Conservation (phyloP, 2,797 vertebrate species). For the Lutjanus campechanus region DNA sequence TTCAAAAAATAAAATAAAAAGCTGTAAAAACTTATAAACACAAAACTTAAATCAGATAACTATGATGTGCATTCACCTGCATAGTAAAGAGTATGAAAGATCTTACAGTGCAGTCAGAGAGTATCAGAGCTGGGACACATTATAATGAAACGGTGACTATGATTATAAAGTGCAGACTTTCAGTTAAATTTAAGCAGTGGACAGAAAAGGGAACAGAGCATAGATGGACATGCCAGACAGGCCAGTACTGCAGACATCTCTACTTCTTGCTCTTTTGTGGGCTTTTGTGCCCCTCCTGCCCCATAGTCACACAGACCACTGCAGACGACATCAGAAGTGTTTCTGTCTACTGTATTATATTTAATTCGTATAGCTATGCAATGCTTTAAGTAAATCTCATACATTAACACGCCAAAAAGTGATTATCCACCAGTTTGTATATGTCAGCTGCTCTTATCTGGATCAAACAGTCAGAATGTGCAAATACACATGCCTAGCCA, state of each 20-base stretch:
- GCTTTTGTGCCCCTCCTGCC: neutral
- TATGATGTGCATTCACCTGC: neutral
- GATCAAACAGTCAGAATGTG: too few relatives aligned
- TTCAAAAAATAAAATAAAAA: neutral
- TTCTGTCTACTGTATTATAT: too few relatives aligned
- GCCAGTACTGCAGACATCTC: too few relatives aligned
- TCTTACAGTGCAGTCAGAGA: neutral
- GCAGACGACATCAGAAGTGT: too few relatives aligned
- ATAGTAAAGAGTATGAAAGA: neutral
- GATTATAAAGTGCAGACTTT: neutral
- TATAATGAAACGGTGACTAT: too few relatives aligned
- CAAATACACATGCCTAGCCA: too few relatives aligned
- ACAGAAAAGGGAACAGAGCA: neutral
- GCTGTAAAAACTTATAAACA: neutral
- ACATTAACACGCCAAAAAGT: too few relatives aligned
- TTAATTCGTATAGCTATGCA: too few relatives aligned
- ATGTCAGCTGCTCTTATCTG: too few relatives aligned
- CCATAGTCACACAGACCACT: too few relatives aligned
- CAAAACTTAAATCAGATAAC: neutral
- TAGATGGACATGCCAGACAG: neutral
- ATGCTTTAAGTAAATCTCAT: too few relatives aligned
- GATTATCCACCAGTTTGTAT: too few relatives aligned
- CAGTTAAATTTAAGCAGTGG: neutral
- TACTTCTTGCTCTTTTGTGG: neutral
- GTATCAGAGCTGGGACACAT: neutral